Evolutionary conservation across 1,140 invertebrate species (phyloP), one percentile per base, ranked within the genome.

Genomic region (Copidosoma floridanum): DNA sequence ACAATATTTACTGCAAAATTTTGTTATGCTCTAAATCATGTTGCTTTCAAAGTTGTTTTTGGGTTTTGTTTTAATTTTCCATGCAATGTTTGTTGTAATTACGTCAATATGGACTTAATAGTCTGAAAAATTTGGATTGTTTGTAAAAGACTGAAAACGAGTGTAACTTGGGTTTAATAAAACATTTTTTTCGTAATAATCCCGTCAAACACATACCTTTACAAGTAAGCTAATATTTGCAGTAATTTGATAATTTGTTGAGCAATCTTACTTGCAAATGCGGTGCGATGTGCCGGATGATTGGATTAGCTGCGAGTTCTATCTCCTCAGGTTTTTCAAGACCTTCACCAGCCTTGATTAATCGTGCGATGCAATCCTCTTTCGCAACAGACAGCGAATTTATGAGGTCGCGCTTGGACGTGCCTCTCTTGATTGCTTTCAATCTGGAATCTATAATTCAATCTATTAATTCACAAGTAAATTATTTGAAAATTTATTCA

Each of bases 201-300:
- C 16, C 27, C 23, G 23, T 47, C 51, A n/a, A 27, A 44, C 46
- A 37, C 43, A 58, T 37, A 58, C 47, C 26, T 54, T 47, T 23
- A 14, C 11, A 48, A 43, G 29, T 54, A 55, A 46, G 29, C 18
- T 48, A 37, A 35, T n/a, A 23, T 55, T 16, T 5, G 24, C 26
- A 32, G 26, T n/a, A n/a, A n/a, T n/a, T n/a, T n/a, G n/a, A n/a
- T n/a, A n/a, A n/a, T n/a, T n/a, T n/a, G n/a, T n/a, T n/a, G n/a
- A n/a, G n/a, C n/a, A 24, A 60, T 48, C 53, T 55, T 52, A 77
- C 76, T 56, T 78, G 75, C 43, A 78, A 70, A 63, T 80, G 78
- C 4, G 82, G 82, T 18, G 76, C 77, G 44, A 83, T 69, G 50
- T 79, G 77, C 48, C 81, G 70, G 47, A 83, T 71, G 20, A 83